These are phyloP conservation scores for Tonatia bakeri DNA, from an alignment of 2,113 vertebrate species.

Conservation along the genomic window DNA sequence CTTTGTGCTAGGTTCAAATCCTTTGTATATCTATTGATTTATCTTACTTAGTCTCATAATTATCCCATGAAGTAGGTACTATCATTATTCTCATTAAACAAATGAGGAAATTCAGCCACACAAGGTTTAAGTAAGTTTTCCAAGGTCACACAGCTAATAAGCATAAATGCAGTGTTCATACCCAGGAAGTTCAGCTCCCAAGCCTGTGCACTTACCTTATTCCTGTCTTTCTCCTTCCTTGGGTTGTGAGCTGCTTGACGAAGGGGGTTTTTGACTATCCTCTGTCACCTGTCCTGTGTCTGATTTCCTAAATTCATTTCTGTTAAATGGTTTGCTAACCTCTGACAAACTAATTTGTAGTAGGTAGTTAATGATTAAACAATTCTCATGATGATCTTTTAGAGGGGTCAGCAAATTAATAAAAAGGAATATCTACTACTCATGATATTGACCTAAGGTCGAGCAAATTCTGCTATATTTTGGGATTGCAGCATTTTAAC, in stretches of 20 bases:
- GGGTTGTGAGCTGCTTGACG: not conserved
- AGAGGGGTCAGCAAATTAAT: not conserved
- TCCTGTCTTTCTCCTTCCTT: not conserved
- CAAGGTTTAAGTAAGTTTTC: not conserved
- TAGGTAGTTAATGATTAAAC: not conserved
- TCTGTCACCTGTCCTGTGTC: not conserved
- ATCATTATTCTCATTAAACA: not conserved
- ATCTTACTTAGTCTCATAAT: not conserved
- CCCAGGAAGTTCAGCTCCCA: not conserved
- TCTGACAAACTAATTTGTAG: not conserved
- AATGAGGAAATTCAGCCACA: not conserved
- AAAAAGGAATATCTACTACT: not conserved
- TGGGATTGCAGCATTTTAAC: not conserved
- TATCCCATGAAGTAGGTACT: not conserved
- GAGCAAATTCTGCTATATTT: not conserved
- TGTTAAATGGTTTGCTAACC: not conserved
- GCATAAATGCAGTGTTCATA: not conserved
- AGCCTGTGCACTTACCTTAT: not conserved
- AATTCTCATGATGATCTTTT: not conserved
- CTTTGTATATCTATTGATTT: not conserved
- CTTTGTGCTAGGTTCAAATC: not conserved
- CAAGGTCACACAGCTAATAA: not conserved
- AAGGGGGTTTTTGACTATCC: not conserved
- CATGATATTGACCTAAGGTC: not conserved
- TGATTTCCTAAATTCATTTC: not conserved